Base-by-base conservation (phyloP, 2,888 invertebrate genomes). In the Caenorhabditis zanzibari region DNA sequence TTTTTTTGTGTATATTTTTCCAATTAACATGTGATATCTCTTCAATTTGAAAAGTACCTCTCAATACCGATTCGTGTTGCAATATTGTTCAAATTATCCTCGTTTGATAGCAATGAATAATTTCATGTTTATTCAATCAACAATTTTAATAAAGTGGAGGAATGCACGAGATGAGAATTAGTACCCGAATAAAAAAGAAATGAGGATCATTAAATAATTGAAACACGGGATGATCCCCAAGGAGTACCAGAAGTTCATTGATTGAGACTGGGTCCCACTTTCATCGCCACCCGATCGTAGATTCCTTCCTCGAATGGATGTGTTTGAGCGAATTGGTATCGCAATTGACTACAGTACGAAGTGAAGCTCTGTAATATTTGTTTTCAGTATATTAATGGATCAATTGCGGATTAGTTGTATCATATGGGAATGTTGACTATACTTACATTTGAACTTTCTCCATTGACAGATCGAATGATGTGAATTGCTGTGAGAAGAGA, bases 401-500 rank as follows among this genome's bases (percentile, higher is more conserved):
- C 12, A 14, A 14, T 54, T 26, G 26, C 54, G 26, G 64, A 64
- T 47, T 64, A 47, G 19, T 64, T 64, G 47, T 64, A 56, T 56
- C 69, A 58, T 59, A 16, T 47, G 47, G 47, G 47, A 72, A 14
- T 47, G 14, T 66, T 47, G 12, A 26, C 6, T 24, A 71, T 16
- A 61, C 73, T 61, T 41, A 73, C 73, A 35, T 68, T 56, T 19
- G 66, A 28, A 22, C 4, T 19, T 26, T 22, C 49, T 56, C 49
- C 49, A 38, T 68, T 66, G 24, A 28, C 49, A 6, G 26, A 22
- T 41, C 68, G 56, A 7, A 68, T 47, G 28, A 75, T 75, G 38
- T 47, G 47, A n/a, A 73, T 59, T 26, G 26, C 66, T 2, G 82
- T 56, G 19, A 79, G 56, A 16, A 79, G 54, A 12, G 79, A 74